Base-by-base conservation (phyloP, 2,888 invertebrate species). In the Catonia carolina region DNA sequence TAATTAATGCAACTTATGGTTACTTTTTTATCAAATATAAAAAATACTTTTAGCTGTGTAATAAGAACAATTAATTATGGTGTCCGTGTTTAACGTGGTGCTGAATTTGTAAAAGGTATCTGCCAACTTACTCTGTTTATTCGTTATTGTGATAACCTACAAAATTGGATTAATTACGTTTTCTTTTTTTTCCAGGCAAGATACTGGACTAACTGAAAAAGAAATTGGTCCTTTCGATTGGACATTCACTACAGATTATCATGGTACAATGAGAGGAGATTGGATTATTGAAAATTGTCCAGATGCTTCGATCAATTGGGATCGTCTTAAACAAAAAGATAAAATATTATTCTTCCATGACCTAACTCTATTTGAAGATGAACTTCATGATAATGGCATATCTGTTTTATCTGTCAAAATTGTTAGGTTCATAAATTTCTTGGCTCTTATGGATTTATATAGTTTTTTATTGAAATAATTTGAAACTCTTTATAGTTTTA, bases 381-480 rank as follows among this genome's bases (percentile, higher is more conserved):
- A 99, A 73, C 75, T 99, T 47, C 97, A 97, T 70, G 99, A 99
- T 74, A 92, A 99, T 77, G 99, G 99, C 14, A 86, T 91, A 55
- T 91, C 98, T 1, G 84, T 88, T 52, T 80, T 86, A 66, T 87
- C 86, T 61, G 91, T 94, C 0, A 95, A 97, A 84, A 89, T 99
- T 76, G 95, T 95, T 78, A 83, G 84, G 77, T 33, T 27, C 6
- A 22, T 14, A 39, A 23, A 39, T 36, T 50, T 56, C 10, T 31
- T 23, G 14, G 12, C 14, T 1, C 10, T 1, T 12, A 1, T 15
- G 15, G 41, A 1, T 14, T 12, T 15, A 2, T 41, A 10, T 41
- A 14, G 1, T 15, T 14, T 41, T 12, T 14, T 41, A 41, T 14
- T 14, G 17, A 14, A 15, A 41, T 41, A 15, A 41, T n/a, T n/a